Evolutionary conservation across 2,888 invertebrate genomes (phyloP).

Genomic region (Netelia inedita): DNA sequence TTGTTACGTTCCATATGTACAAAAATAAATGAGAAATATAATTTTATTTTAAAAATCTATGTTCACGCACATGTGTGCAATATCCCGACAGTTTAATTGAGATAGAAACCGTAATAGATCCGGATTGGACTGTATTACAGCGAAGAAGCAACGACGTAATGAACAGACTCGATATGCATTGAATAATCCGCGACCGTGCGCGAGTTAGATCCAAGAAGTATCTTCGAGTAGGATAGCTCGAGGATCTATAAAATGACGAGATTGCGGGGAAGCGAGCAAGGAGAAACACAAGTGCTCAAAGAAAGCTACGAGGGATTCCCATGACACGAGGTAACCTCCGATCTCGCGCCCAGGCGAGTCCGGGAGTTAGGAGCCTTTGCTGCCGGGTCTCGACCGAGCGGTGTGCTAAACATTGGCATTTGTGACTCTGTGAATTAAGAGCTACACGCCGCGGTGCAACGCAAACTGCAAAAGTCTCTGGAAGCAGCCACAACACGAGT

Average conservation of each 20-base stretch:
- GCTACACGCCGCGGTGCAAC: slow-evolving; percentile 40
- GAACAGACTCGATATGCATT: background rate
- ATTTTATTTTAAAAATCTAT: background rate
- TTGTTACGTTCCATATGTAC: too few relatives aligned
- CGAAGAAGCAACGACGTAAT: background rate
- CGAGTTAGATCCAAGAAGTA: background rate
- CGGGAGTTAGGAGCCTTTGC: slow-evolving; percentile 50
- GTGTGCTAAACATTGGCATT: slow-evolving; percentile 75
- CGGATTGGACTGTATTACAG: background rate
- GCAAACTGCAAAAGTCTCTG: slow-evolving; percentile 45
- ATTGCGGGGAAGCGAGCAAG: slow-evolving; percentile 19
- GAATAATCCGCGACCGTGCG: background rate
- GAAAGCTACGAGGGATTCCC: slow-evolving; percentile 71
- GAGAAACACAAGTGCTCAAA: slow-evolving; percentile 13
- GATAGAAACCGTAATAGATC: background rate
- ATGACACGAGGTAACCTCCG: slow-evolving; percentile 75
- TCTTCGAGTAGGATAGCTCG: background rate
- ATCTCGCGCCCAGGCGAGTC: slow-evolving; percentile 66
- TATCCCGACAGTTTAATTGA: background rate
- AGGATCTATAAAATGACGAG: slow-evolving; percentile 49
- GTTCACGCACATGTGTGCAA: background rate
- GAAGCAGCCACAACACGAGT: slow-evolving; percentile 23
- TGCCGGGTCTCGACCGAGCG: slow-evolving; percentile 55
- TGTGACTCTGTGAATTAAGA: slow-evolving; percentile 68
- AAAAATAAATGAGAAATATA: background rate